Evolutionary conservation across 2,888 invertebrate species (phyloP).

Genomic region (Eupithecia vulgata): DNA sequence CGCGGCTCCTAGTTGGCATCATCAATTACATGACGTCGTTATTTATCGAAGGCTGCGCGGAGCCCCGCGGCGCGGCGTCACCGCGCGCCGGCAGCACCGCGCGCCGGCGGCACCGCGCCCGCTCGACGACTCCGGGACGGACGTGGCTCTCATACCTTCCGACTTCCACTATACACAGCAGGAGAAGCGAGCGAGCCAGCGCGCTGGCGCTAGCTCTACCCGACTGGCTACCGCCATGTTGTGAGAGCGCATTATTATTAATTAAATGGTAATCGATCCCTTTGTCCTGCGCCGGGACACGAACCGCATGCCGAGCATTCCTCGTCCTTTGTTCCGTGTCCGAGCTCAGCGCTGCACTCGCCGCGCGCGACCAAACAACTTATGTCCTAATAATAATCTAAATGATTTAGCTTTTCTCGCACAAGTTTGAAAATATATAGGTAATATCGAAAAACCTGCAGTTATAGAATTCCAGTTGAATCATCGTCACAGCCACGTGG

Average conservation of each 20-base stretch:
- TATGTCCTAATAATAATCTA: not conserved
- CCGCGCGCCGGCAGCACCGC: constrained; percentile 23
- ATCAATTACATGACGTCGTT: constrained; percentile 79
- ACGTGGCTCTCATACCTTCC: not conserved
- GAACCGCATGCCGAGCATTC: constrained; percentile 25
- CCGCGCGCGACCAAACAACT: not conserved
- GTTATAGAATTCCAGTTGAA: not conserved
- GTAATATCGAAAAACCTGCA: not conserved
- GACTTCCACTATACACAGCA: not conserved
- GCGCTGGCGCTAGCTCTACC: not conserved
- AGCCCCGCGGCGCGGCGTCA: constrained; percentile 52
- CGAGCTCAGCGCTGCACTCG: not conserved
- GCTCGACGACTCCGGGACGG: constrained; percentile 34
- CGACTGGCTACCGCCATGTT: constrained; percentile 5
- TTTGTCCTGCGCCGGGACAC: constrained; percentile 23
- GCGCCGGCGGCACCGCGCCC: constrained; percentile 38
- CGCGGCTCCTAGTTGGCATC: constrained; percentile 51
- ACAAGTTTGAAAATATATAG: not conserved
- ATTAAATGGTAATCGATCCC: constrained; percentile 38
- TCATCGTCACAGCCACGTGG: not conserved
- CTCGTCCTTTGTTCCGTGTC: not conserved
- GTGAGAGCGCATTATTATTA: constrained; percentile 35
- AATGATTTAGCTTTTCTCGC: not conserved
- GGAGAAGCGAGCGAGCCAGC: not conserved
- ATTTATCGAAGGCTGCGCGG: constrained; percentile 58